A percentile compares a stretch with the other conserved stretches of the same genome.
phyloP scores from a whole-genome alignment of 2,113 vertebrate species.

The Madoqua kirkii region DNA sequence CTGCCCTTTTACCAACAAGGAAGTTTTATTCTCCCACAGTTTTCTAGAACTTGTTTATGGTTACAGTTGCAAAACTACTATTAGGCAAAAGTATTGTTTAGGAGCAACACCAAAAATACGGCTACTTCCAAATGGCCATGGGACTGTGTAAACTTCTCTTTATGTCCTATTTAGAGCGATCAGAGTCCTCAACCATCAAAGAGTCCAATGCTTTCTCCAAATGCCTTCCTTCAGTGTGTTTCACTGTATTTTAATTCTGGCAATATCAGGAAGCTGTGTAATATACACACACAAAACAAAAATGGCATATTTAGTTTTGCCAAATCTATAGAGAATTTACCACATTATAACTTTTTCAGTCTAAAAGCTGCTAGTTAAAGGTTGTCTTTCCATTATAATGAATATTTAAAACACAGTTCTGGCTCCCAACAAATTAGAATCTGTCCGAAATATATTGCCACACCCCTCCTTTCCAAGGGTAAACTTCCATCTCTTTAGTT shows the following conservation, averaged over 20 bases:
- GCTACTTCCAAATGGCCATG: not conserved
- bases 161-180: not conserved
- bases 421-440: not conserved
- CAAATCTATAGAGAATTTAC: not conserved
- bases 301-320: not conserved
- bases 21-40: not conserved
- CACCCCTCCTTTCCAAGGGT: not conserved
- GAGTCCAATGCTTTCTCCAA: not conserved
- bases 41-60: not conserved
- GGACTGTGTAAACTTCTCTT: not conserved
- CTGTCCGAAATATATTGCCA: not conserved
- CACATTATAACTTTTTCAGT: not conserved
- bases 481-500: not conserved
- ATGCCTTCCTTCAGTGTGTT: not conserved
- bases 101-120: not conserved
- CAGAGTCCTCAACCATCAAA: not conserved
- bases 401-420: constrained; percentile 4
- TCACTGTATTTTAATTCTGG: not conserved
- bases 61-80: not conserved
- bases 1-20: not conserved
- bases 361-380: not conserved
- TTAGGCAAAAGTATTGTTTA: not conserved
- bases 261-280: not conserved
- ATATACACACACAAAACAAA: not conserved
- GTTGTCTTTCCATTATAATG: not conserved